Base-by-base conservation (phyloP, 92 coral and sea anemone genomes). In the Actinernus sp. region DNA sequence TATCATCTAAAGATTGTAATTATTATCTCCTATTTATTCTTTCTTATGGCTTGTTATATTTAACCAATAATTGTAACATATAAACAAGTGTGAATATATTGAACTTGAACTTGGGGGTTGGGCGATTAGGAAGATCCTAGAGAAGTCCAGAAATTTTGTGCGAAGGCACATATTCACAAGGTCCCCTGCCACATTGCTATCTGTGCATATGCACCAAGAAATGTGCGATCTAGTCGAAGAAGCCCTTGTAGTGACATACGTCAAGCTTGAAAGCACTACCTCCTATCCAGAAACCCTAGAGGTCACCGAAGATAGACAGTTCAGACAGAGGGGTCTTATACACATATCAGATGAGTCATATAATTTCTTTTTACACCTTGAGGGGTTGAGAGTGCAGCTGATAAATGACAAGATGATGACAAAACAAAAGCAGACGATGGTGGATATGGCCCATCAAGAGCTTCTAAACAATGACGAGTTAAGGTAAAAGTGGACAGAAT, bases 221-320 rank as follows among this genome's bases (percentile, higher is more conserved):
- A 32, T 58, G 33, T 34, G 37, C 31, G 22, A 31, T 3, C 24
- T 58, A 10, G n/a, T 71, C 3, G 58, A 61, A 12, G 71, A 73
- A 6, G 3, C 45, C 50, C 2, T 61, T 3, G 36, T 60, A 30
- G 71, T 33, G 14, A 38, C 18, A 18, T 58, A 1, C 27, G 61
- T 28, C 11, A n/a, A 30, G 18, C 71, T 73, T 12, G 9, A 32
- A 28, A 26, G 30, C 24, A 29, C 45, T 1, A 27, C 49, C 11
- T 16, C 1, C 14, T 73, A 60, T 48, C 47, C 71, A 27, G 71
- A 73, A 43, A 73, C 81, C 3, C 49, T 73, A 39, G 14, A 32
- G 3, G 41, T 73, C 1, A 61, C 81, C 29, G 81, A 73, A 37
- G 47, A 60, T 12, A 32, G 45, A 12, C 81, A 73, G 25, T 61